phyloP scores from a whole-genome alignment of 37 sponge, comb jelly and placozoan genomes.

The Spongilla lacustris region DNA sequence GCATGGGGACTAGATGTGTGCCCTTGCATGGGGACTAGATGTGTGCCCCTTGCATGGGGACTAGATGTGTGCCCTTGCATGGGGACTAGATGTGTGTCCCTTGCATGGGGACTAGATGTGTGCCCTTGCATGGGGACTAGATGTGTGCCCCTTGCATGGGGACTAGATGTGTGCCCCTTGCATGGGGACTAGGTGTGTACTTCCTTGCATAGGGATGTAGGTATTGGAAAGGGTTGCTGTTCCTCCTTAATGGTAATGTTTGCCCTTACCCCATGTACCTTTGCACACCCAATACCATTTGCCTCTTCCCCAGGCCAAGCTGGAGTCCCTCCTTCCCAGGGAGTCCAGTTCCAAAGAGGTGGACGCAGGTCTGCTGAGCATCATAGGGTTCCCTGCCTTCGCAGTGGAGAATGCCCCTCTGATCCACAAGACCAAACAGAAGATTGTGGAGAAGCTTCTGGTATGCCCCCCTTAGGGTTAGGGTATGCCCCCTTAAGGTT shows the following conservation, averaged over 20 bases:
- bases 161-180: no score
- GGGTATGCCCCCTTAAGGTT: not conserved
- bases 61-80: no score
- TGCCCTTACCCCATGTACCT: no score
- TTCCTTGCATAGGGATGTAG: not conserved
- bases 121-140: no score
- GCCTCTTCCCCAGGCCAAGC: constrained; percentile 47
- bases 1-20: no score
- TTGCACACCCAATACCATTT: not conserved
- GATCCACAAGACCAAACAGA: constrained; percentile 19
- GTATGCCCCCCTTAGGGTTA: constrained; percentile 11
- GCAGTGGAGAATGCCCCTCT: constrained; percentile 68
- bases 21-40: no score
- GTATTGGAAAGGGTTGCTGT: no score
- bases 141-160: no score
- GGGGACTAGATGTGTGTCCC: no score
- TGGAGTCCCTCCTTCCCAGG: constrained; percentile 79
- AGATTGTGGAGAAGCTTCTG: constrained; percentile 58
- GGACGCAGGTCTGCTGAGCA: constrained; percentile 77
- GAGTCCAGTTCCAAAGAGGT: constrained; percentile 90
- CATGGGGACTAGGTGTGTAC: not conserved
- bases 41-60: no score
- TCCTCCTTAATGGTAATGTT: no score
- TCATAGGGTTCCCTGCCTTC: constrained; percentile 93
- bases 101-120: no score